A percentile compares a stretch with the other conserved stretches of the same genome.
These are phyloP conservation scores for Mesembrinibis cayennensis DNA, from an alignment of 2,113 vertebrate genomes.

Conservation along the genomic window DNA sequence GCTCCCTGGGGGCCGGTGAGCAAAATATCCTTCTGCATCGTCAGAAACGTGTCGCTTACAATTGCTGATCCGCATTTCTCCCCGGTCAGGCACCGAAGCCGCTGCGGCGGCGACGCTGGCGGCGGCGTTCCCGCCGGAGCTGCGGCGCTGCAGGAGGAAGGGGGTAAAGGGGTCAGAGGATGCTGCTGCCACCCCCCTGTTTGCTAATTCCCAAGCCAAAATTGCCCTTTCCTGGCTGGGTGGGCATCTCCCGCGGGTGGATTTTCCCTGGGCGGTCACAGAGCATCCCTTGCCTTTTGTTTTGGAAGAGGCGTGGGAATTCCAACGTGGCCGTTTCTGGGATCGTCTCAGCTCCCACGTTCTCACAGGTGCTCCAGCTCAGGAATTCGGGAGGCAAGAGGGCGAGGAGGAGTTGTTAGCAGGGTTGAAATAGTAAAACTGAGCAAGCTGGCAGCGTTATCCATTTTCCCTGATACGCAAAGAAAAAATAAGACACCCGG, in stretches of 20 bases:
- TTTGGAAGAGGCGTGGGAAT: background rate
- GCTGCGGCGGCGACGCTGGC: rapidly evolving
- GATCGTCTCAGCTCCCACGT: rapidly evolving
- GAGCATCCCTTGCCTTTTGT: background rate
- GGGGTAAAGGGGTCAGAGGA: rapidly evolving
- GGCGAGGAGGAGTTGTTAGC: background rate
- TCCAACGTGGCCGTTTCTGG: rapidly evolving
- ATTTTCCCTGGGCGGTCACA: background rate
- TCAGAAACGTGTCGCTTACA: conserved; percentile 22
- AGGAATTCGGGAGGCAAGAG: background rate
- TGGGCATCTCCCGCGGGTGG: background rate
- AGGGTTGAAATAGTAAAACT: background rate
- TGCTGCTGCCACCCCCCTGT: rapidly evolving
- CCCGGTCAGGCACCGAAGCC: too few species aligned
- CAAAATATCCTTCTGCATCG: conserved; percentile 37
- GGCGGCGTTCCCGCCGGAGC: rapidly evolving
- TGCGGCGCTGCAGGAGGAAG: background rate
- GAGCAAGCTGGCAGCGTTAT: rapidly evolving
- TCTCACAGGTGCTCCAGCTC: background rate
- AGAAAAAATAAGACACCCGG: background rate
- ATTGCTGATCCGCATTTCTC: background rate
- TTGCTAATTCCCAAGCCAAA: rapidly evolving
- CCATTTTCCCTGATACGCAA: background rate
- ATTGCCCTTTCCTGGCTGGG: background rate
- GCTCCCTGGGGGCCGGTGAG: conserved; percentile 24